phyloP scores from a whole-genome alignment of 2,797 vertebrate genomes.

The Pachyuromys duprasi region DNA sequence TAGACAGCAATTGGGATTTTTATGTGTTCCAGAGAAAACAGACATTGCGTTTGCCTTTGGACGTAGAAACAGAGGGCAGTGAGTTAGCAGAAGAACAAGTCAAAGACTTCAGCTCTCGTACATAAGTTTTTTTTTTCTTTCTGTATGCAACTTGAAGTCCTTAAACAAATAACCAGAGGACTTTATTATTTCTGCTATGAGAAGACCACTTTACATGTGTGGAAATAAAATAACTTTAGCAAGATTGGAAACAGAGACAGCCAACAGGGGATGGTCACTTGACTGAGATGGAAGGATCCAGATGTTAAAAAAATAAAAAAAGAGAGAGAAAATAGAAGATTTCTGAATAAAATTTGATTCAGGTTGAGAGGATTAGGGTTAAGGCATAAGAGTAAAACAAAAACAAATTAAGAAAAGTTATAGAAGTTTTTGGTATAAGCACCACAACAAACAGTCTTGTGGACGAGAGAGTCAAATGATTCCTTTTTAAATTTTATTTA shows the following conservation, averaged over 20 bases:
- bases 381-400: neutral
- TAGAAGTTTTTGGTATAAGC: neutral
- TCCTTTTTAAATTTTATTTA: neutral
- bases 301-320: neutral
- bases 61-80: neutral
- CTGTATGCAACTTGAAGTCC: neutral
- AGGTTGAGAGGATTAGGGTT: neutral
- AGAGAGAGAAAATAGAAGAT: neutral
- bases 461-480: fast-evolving
- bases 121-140: neutral
- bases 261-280: neutral
- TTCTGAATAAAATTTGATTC: neutral
- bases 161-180: neutral
- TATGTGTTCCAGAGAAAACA: neutral
- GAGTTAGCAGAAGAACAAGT: neutral
- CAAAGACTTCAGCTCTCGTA: neutral
- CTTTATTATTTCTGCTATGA: neutral
- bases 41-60: neutral
- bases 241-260: neutral
- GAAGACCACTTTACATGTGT: neutral
- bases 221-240: neutral
- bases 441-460: neutral
- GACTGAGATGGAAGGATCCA: too few species aligned
- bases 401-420: neutral
- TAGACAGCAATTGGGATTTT: too few species aligned